These are phyloP conservation scores for Tetrao urogallus DNA, from an alignment of 2,113 vertebrate species.

Conservation along the genomic window DNA sequence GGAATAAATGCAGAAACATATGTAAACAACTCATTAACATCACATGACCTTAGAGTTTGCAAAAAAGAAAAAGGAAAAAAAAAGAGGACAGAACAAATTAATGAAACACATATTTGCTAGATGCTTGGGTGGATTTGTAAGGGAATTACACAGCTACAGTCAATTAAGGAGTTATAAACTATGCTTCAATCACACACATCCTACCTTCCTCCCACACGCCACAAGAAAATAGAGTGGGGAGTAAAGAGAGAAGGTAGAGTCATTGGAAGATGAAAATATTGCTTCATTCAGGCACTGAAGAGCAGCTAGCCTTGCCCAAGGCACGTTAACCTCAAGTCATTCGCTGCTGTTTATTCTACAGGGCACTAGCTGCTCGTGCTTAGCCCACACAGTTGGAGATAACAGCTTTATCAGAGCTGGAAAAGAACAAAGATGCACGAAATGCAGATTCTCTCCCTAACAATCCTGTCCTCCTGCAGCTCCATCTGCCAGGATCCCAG, in stretches of 20 bases:
- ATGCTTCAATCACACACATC: conserved; percentile 30
- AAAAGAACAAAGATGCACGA: conserved; percentile 21
- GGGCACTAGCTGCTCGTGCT: neutral
- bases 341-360: neutral
- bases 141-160: neutral
- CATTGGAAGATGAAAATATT: neutral
- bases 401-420: conserved; percentile 7
- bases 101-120: neutral
- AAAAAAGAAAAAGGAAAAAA: neutral
- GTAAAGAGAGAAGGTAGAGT: neutral
- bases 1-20: conserved; percentile 20
- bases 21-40: conserved; percentile 43
- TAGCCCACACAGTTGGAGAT: neutral
- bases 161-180: neutral
- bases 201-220: conserved; percentile 32
- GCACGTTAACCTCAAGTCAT: neutral
- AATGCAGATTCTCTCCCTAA: conserved; percentile 14
- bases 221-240: conserved; percentile 13
- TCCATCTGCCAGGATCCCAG: conserved; percentile 16
- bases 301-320: conserved; percentile 10
- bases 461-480: neutral
- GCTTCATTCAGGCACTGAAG: neutral
- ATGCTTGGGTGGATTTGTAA: neutral
- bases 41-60: neutral
- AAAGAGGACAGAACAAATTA: neutral